A percentile compares a stretch with the other conserved stretches of the same genome.
phyloP scores from a whole-genome alignment of 1,140 invertebrate genomes.

The Drosophila asahinai region DNA sequence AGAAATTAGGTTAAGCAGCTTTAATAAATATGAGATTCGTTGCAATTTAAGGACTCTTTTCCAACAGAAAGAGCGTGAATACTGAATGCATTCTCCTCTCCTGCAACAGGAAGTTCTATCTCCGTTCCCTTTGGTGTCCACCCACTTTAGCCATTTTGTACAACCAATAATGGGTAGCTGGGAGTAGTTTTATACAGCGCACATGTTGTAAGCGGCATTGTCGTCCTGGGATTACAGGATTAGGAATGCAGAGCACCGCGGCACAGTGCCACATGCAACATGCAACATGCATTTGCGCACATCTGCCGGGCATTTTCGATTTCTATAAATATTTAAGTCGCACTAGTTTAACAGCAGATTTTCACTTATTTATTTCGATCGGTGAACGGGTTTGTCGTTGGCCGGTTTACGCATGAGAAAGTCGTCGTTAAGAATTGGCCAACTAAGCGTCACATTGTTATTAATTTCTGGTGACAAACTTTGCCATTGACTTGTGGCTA shows the following conservation, averaged over 20 bases:
- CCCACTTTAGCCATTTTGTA: not conserved
- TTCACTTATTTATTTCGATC: slow-evolving; percentile 65
- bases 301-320: slow-evolving; percentile 23
- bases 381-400: slow-evolving; percentile 57
- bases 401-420: slow-evolving; percentile 68
- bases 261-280: slow-evolving; percentile 3
- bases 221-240: slow-evolving; percentile 25
- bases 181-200: not conserved
- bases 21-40: not conserved
- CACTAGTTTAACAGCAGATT: slow-evolving; percentile 33
- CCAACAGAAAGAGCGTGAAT: too few relatives aligned
- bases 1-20: not conserved
- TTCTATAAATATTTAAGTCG: slow-evolving; percentile 48
- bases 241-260: slow-evolving; percentile 9
- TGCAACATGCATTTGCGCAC: slow-evolving; percentile 16
- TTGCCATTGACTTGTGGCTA: slow-evolving; percentile 76
- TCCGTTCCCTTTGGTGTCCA: too few relatives aligned
- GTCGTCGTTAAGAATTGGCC: slow-evolving; percentile 71
- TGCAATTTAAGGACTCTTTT: too few relatives aligned
- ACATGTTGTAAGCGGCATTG: slow-evolving; percentile 22
- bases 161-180: not conserved
- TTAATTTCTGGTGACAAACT: slow-evolving; percentile 81
- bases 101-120: too few relatives aligned
- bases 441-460: slow-evolving; percentile 78
- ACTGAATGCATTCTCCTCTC: too few relatives aligned